Evolutionary conservation across 2,888 invertebrate genomes (phyloP).

Genomic region (Drosophila percnosoma): DNA sequence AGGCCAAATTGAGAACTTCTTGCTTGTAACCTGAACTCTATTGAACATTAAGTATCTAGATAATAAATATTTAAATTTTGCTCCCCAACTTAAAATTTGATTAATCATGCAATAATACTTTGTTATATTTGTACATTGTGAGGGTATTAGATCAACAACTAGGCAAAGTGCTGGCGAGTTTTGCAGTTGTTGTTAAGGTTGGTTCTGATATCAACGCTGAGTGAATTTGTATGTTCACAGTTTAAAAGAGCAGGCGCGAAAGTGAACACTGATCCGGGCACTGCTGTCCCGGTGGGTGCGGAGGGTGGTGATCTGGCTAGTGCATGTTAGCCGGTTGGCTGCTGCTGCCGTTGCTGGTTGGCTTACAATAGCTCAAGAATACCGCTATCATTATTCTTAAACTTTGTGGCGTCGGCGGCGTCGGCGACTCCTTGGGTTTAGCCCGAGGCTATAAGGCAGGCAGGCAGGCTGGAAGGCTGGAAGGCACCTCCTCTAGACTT

Average conservation of each 20-base stretch:
- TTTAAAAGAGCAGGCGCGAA: conserved; percentile 79
- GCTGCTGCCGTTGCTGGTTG: conserved; percentile 48
- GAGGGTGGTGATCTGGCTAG: conserved; percentile 15
- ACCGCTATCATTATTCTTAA: conserved; percentile 83
- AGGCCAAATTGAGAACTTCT: neutral
- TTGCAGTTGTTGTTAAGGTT: conserved; percentile 53
- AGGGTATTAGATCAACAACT: conserved; percentile 30
- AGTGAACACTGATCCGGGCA: conserved; percentile 68
- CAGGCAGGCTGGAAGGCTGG: conserved; percentile 24
- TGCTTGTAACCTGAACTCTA: neutral
- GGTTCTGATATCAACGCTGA: conserved; percentile 81
- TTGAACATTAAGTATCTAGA: neutral
- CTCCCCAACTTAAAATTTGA: neutral
- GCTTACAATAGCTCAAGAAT: conserved; percentile 83
- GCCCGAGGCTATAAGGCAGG: conserved; percentile 4
- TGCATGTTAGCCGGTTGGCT: conserved; percentile 44
- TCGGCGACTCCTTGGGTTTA: conserved; percentile 50
- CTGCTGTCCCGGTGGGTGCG: neutral
- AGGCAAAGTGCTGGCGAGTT: neutral
- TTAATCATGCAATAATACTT: neutral
- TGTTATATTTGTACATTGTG: neutral
- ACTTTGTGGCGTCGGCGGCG: conserved; percentile 54
- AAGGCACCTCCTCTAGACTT: conserved; percentile 45
- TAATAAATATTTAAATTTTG: neutral
- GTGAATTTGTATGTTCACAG: conserved; percentile 84